Percentiles rank a stretch among this genome's conserved stretches.
phyloP scores from a whole-genome alignment of 1,140 invertebrate genomes.

The Berghia stephanieae region DNA sequence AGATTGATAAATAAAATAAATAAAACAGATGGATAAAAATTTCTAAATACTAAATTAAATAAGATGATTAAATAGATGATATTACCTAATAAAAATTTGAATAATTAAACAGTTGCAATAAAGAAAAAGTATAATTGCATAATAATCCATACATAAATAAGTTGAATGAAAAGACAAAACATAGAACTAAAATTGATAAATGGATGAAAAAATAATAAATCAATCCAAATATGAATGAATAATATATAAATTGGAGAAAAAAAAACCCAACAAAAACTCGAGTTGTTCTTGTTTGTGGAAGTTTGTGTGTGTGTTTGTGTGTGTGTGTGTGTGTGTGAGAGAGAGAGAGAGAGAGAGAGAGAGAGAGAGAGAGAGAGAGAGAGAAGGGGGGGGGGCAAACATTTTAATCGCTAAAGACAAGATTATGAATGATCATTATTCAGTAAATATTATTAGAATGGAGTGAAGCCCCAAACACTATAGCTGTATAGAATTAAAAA shows the following conservation, averaged over 20 bases:
- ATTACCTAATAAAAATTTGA: not conserved
- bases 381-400: too few relatives aligned
- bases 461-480: too few relatives aligned
- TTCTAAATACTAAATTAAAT: not conserved
- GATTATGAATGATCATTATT: too few relatives aligned
- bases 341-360: too few relatives aligned
- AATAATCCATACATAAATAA: too few relatives aligned
- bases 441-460: too few relatives aligned
- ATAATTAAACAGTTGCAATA: not conserved
- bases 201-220: not conserved
- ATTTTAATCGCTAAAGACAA: too few relatives aligned
- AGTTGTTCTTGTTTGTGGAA: conserved; percentile 16
- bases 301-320: too few relatives aligned
- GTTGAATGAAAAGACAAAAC: too few relatives aligned
- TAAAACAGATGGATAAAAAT: not conserved
- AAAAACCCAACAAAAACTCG: not conserved
- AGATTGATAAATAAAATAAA: not conserved
- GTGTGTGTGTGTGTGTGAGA: too few relatives aligned
- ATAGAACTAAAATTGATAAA: not conserved
- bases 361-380: too few relatives aligned
- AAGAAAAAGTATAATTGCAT: not conserved
- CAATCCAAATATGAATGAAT: not conserved
- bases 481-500: too few relatives aligned
- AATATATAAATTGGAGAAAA: not conserved
- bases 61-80: not conserved